Percentiles rank a stretch among this genome's conserved stretches.
phyloP scores from a whole-genome alignment of 1,140 invertebrate genomes.

The Copidosoma floridanum region DNA sequence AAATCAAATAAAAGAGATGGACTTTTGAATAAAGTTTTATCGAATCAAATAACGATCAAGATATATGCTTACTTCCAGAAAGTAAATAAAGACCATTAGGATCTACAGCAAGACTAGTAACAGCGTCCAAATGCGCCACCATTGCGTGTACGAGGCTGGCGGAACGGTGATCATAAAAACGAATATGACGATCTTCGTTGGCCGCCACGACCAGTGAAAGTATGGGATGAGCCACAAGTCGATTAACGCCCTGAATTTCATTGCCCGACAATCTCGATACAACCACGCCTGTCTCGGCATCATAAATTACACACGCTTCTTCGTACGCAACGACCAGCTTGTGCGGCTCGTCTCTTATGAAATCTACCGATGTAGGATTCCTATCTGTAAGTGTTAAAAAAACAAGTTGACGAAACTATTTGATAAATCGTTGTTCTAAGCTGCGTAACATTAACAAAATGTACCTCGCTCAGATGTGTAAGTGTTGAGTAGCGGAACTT shows the following conservation, averaged over 20 bases:
- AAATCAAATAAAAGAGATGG: no score
- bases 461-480: conserved; percentile 76
- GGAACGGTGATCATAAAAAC: conserved; percentile 96
- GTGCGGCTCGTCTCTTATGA: conserved; percentile 87
- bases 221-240: conserved; percentile 94
- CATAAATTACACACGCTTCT: conserved; percentile 86
- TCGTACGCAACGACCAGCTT: conserved; percentile 91
- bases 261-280: conserved; percentile 73
- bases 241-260: conserved; percentile 68
- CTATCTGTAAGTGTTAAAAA: conserved; percentile 60
- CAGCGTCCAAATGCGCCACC: conserved; percentile 98
- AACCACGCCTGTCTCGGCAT: conserved; percentile 84
- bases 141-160: conserved; percentile 95
- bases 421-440: no score
- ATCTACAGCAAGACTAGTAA: conserved; percentile 96
- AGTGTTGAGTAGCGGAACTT: conserved; percentile 79
- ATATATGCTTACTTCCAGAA: conserved; percentile 78
- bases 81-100: conserved; percentile 97
- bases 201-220: conserved; percentile 93
- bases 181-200: conserved; percentile 96
- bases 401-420: not conserved
- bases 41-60: no score
- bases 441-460: no score
- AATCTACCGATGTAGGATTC: conserved; percentile 91
- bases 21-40: no score